Evolutionary conservation across 2,888 invertebrate species (phyloP).

Genomic region (Apoda limacodes): DNA sequence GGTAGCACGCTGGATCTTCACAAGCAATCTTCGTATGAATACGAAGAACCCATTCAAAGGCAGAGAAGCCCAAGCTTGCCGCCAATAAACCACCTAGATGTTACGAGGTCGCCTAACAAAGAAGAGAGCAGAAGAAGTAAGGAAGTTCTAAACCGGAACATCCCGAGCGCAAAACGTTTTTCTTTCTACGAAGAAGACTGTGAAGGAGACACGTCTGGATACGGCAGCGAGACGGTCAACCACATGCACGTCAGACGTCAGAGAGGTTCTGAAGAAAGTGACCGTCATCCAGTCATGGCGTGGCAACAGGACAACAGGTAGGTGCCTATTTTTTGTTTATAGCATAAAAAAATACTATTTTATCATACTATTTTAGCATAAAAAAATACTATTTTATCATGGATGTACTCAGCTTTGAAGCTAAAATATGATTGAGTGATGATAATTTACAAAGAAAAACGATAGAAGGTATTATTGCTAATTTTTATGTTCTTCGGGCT

Average conservation of each 20-base stretch:
- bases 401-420: no score
- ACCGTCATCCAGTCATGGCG: conserved; percentile 44
- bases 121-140: conserved; percentile 41
- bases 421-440: no score
- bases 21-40: conserved; percentile 53
- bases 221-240: conserved; percentile 81
- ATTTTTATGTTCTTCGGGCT: no score
- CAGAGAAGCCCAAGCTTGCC: conserved; percentile 77
- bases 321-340: no score
- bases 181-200: conserved; percentile 65
- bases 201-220: conserved; percentile 85
- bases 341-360: no score
- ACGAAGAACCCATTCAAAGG: conserved; percentile 51
- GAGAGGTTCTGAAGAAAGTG: conserved; percentile 29
- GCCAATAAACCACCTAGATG: conserved; percentile 66
- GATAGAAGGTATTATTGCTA: no score
- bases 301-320: conserved; percentile 60
- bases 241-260: conserved; percentile 47
- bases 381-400: no score
- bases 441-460: no score
- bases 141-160: conserved; percentile 42
- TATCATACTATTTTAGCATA: no score
- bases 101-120: conserved; percentile 36
- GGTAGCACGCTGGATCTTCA: conserved; percentile 58
- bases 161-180: conserved; percentile 55